Conservation (phyloP, 2,888 invertebrate genomes). For the Drosophila mimetica region DNA sequence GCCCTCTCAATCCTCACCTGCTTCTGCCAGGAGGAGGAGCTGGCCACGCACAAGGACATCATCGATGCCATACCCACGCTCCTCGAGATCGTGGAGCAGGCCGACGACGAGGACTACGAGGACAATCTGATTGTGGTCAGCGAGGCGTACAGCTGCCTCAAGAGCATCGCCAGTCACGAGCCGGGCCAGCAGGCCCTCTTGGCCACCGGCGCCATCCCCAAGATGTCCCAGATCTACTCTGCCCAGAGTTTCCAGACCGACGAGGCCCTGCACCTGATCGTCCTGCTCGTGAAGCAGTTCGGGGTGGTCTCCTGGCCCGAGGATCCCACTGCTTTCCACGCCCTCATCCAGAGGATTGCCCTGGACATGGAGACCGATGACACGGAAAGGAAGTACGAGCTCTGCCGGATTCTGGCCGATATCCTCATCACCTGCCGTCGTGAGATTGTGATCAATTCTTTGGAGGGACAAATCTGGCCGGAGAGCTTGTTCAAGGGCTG, state of each 20-base stretch:
- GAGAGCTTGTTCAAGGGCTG: constrained; percentile 92
- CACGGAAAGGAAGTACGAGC: constrained; percentile 94
- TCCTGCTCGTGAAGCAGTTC: constrained; percentile 89
- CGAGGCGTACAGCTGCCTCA: constrained; percentile 93
- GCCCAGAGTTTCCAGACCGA: constrained; percentile 95
- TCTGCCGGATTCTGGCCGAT: constrained; percentile 91
- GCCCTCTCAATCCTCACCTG: constrained; percentile 94
- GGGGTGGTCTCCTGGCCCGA: constrained; percentile 91
- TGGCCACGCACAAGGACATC: constrained; percentile 93
- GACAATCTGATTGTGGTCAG: constrained; percentile 94
- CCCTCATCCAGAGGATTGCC: constrained; percentile 92
- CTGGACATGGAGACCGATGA: constrained; percentile 95
- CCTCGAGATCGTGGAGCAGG: constrained; percentile 92
- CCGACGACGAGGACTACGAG: constrained; percentile 93
- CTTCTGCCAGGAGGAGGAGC: constrained; percentile 92
- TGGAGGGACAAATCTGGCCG: constrained; percentile 92
- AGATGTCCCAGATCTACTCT: constrained; percentile 93
- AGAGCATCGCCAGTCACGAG: constrained; percentile 91
- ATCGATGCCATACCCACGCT: constrained; percentile 92
- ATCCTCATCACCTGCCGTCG: constrained; percentile 90
- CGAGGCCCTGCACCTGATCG: constrained; percentile 92
- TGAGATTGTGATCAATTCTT: constrained; percentile 87
- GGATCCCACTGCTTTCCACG: constrained; percentile 92
- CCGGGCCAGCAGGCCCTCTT: constrained; percentile 92
- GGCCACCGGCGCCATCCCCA: constrained; percentile 90